Base-by-base conservation (phyloP, 2,888 invertebrate species). In the Sylvicola cinctus region DNA sequence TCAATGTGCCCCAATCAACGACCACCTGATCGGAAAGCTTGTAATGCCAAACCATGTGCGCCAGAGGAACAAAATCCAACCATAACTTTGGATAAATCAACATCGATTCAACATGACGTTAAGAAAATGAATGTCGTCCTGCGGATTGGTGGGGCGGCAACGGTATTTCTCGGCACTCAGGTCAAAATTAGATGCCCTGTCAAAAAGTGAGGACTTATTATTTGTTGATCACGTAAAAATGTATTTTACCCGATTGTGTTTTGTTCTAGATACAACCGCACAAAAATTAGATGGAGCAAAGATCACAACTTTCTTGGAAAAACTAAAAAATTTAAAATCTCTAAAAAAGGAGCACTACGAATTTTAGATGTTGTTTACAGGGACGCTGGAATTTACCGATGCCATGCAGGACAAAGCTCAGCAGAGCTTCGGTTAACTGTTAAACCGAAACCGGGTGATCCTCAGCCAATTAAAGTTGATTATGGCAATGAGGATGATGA, bases 121-220 rank as follows among this genome's bases (percentile, higher is more conserved):
- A 76, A 74, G 47, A 78, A 78, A 55, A 74, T 74, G 40, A 79
- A 79, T 60, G 70, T 85, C 11, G 76, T 79, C 2, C 63, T 91
- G 1, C 85, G 83, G 55, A 79, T 93, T 0, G 91, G 90, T 1
- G 91, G 90, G 0, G 76, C 75, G 2, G 93, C 90, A 0, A 79
- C 79, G 2, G 76, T 93, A 32, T 90, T 83, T 61, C 74, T 80
- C 46, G 91, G 90, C 7, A 85, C 88, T 0, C 80, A 81, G 48
- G 74, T 93, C 38, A 90, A 90, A 60, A 84, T 93, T 43, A 84
- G 88, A 51, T 93, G 93, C 50, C 91, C 91, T 0, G 84, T 87
- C 15, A 84, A 84, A 50, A 74, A 78, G 42, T 41, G 35, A 28
- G 20, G 8, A 4, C 29, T 20, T 32, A 31, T n/a, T 16, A 15